Evolutionary conservation across 2,888 invertebrate genomes (phyloP).

Genomic region (Chrysolina oricalcia): DNA sequence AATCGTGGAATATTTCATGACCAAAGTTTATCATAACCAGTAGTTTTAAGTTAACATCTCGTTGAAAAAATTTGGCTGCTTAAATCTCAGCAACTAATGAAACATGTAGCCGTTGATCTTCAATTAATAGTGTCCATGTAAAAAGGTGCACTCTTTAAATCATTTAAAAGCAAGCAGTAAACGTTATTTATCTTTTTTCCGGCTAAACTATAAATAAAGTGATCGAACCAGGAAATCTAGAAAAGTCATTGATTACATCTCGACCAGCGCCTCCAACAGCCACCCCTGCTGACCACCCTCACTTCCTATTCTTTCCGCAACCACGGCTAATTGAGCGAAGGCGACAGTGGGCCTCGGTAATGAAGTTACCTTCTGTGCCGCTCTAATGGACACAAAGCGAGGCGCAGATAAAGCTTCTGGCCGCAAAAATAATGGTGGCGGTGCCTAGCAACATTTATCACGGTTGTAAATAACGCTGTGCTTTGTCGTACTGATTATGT

Average conservation of each 20-base stretch:
- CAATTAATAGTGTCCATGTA: no score
- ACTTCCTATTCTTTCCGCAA: conserved; percentile 71
- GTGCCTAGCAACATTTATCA: conserved; percentile 62
- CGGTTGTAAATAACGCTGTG: conserved; percentile 64
- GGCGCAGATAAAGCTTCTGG: conserved; percentile 49
- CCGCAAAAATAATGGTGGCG: conserved; percentile 64
- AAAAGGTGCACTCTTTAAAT: no score
- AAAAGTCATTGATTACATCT: conserved; percentile 27
- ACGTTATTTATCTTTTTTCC: not conserved
- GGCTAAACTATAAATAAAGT: not conserved
- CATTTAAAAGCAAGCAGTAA: no score
- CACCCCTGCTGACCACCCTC: conserved; percentile 51
- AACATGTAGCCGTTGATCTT: no score
- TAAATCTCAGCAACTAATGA: no score
- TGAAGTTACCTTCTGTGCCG: conserved; percentile 66
- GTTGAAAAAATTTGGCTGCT: no score
- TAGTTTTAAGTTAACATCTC: no score
- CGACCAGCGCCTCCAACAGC: conserved; percentile 40
- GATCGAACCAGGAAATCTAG: not conserved
- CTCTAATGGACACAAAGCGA: conserved; percentile 55
- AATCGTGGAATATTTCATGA: no score
- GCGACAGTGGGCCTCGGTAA: conserved; percentile 67
- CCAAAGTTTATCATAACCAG: no score
- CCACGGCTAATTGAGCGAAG: conserved; percentile 77
- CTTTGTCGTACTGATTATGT: conserved; percentile 66